phyloP scores from a whole-genome alignment of 2,888 invertebrate genomes.

The Eristalis tenax region DNA sequence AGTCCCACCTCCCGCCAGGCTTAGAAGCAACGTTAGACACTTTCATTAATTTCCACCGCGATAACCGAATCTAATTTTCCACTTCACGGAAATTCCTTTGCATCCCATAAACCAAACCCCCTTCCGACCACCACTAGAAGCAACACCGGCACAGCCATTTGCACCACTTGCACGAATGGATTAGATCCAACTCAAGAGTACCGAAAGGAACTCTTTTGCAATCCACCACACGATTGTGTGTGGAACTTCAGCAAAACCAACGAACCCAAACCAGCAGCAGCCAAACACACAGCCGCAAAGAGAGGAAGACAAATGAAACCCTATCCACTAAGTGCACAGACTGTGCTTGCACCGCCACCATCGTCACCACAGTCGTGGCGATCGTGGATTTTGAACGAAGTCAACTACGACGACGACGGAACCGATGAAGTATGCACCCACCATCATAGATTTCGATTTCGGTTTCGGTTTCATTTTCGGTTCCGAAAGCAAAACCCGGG shows the following conservation, averaged over 20 bases:
- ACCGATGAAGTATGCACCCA: conserved; percentile 66
- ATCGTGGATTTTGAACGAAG: no score
- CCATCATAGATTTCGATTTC: conserved; percentile 57
- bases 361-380: conserved; percentile 11
- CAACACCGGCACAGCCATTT: conserved; percentile 4
- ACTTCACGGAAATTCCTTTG: conserved; percentile 67
- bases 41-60: conserved; percentile 67
- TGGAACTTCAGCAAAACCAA: not conserved
- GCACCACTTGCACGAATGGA: conserved; percentile 66
- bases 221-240: conserved; percentile 21
- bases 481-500: conserved; percentile 62
- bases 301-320: conserved; percentile 69
- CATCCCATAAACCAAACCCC: conserved; percentile 57
- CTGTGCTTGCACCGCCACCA: conserved; percentile 7
- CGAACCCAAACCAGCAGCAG: not conserved
- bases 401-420: not conserved
- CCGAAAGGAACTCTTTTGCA: conserved; percentile 71
- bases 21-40: conserved; percentile 26
- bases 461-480: conserved; percentile 51
- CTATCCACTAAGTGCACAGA: conserved; percentile 52
- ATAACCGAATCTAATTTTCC: conserved; percentile 70
- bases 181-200: conserved; percentile 67
- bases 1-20: not conserved
- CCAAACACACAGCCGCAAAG: not conserved
- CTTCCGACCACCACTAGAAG: conserved; percentile 3